Conservation (phyloP, 2,888 invertebrate species). For the Drosophila merina region DNA sequence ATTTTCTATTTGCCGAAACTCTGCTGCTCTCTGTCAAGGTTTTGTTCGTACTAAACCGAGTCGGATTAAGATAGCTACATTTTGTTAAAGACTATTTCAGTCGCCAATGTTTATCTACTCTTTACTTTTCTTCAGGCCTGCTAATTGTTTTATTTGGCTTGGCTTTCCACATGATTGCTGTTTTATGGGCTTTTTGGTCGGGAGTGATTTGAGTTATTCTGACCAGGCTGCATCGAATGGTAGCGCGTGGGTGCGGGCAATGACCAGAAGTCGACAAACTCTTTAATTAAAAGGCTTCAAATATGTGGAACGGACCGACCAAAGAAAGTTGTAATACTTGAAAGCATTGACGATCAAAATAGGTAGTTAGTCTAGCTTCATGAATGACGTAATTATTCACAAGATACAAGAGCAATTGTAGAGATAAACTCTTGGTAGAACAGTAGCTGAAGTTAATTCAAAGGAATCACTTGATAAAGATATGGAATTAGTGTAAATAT, state of each 20-base stretch:
- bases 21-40: constrained; percentile 63
- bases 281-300: constrained; percentile 18
- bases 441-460: constrained; percentile 1
- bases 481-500: constrained; percentile 21
- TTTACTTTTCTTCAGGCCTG: constrained; percentile 44
- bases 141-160: constrained; percentile 69
- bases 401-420: background rate
- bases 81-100: constrained; percentile 22
- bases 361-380: background rate
- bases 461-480: background rate
- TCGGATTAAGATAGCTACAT: constrained; percentile 17
- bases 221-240: constrained; percentile 6
- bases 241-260: constrained; percentile 26
- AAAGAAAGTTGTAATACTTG: constrained; percentile 15
- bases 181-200: constrained; percentile 27
- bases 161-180: constrained; percentile 65
- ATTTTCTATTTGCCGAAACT: constrained; percentile 25
- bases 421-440: constrained; percentile 8
- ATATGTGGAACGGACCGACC: constrained; percentile 8
- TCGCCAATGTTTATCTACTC: constrained; percentile 51
- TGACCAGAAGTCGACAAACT: constrained; percentile 18
- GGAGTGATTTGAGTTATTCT: constrained; percentile 12
- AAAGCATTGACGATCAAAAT: background rate
- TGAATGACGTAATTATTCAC: background rate
- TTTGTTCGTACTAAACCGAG: constrained; percentile 49